Conservation (phyloP, 1,140 invertebrate genomes). For the Macrotrachela quadricornifera region DNA sequence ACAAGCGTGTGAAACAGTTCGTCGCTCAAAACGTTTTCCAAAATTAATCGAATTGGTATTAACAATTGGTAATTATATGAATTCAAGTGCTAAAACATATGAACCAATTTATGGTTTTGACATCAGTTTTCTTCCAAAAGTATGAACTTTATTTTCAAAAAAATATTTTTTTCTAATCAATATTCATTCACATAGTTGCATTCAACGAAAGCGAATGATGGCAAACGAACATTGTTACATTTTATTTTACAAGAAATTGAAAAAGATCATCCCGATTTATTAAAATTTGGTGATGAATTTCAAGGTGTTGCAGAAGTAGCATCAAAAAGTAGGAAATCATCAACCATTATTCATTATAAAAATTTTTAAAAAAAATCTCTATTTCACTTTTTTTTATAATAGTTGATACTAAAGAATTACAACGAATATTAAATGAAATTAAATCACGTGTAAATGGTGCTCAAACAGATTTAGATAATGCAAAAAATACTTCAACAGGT, state of each 20-base stretch:
- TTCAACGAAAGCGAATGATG: conserved; percentile 79
- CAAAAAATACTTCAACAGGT: conserved; percentile 30
- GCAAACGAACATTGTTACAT: conserved; percentile 72
- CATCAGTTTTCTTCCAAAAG: conserved; percentile 79
- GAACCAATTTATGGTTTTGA: conserved; percentile 79
- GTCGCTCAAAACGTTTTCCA: conserved; percentile 63
- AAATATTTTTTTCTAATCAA: conserved; percentile 10
- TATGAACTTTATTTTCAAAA: conserved; percentile 22
- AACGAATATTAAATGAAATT: conserved; percentile 63
- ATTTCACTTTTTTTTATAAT: conserved; percentile 20
- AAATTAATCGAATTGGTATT: conserved; percentile 69
- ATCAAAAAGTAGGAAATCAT: conserved; percentile 21
- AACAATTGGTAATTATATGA: conserved; percentile 79
- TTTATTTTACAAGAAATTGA: conserved; percentile 71
- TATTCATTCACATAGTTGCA: conserved; percentile 42
- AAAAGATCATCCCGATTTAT: conserved; percentile 57
- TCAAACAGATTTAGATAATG: conserved; percentile 61
- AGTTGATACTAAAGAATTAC: conserved; percentile 61
- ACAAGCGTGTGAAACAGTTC: conserved; percentile 81
- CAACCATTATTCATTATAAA: background rate
- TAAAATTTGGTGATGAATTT: conserved; percentile 64
- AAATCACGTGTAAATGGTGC: conserved; percentile 58
- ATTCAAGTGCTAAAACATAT: conserved; percentile 71
- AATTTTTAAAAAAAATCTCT: too few species aligned
- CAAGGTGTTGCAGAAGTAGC: conserved; percentile 44